phyloP scores from a whole-genome alignment of 1,140 invertebrate species.

The Calephelis virginiensis region DNA sequence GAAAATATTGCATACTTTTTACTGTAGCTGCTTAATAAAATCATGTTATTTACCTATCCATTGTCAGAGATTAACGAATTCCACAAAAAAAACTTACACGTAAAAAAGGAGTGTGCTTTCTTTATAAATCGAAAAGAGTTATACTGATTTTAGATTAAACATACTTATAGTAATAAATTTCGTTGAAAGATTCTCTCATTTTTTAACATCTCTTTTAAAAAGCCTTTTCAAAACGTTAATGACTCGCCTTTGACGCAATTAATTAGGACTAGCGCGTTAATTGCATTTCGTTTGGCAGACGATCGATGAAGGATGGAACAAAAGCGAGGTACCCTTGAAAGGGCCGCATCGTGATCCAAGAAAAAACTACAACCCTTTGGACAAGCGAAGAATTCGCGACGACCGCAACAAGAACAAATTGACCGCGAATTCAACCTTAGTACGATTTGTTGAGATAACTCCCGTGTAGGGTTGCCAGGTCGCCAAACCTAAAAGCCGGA shows the following conservation, averaged over 20 bases:
- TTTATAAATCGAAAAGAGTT: too few species aligned
- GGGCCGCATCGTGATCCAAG: slow-evolving; percentile 43
- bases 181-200: too few species aligned
- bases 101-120: too few species aligned
- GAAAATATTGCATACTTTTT: too few species aligned
- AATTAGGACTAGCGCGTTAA: slow-evolving; percentile 51
- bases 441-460: slow-evolving; percentile 75
- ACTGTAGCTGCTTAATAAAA: too few species aligned
- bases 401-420: slow-evolving; percentile 76
- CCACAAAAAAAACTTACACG: too few species aligned
- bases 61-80: too few species aligned
- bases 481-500: slow-evolving; percentile 28
- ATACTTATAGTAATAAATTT: too few species aligned
- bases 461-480: slow-evolving; percentile 58
- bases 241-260: slow-evolving; percentile 33
- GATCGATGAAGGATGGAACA: slow-evolving; percentile 57
- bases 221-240: not conserved
- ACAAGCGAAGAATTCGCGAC: slow-evolving; percentile 71
- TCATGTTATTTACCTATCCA: too few species aligned
- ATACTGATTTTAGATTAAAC: too few species aligned
- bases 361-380: slow-evolving; percentile 69
- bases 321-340: slow-evolving; percentile 50
- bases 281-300: slow-evolving; percentile 39
- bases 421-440: slow-evolving; percentile 69
- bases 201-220: not conserved